Evolutionary conservation across 2,797 vertebrate genomes (phyloP), one percentile per base, ranked within the genome.

Genomic region (Setipinna tenuifilis): DNA sequence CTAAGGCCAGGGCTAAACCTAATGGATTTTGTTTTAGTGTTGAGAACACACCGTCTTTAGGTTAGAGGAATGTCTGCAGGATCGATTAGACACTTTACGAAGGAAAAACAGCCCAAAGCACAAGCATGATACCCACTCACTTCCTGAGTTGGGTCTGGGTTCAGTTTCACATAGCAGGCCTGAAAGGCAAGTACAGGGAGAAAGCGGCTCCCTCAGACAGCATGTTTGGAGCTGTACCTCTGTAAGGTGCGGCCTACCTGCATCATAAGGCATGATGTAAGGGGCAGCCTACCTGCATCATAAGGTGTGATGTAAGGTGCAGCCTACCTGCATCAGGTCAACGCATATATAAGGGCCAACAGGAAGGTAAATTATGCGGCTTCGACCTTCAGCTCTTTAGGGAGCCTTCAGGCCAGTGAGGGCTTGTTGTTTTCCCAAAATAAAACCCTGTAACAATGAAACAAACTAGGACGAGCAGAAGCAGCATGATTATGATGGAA

Each of bases 381-480:
- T 78, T 78, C 31, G 17, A 78, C 71, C 71, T 78, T 78, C 31
- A 78, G 35, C 31, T 78, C 71, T 35, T 41, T 19, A 41, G 71
- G 65, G 31, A 78, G 41, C 71, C 31, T 78, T 17, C 35, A 21
- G 71, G 61, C 16, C 71, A 78, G 35, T 5, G 44, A 44, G 19
- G 35, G 19, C n/a, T 44, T 10, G 35, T 31, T 28, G 28, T 71
- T 19, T 78, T 78, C 17, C 71, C 65, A 31, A 31, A 71, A 71
- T 35, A 78, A 78, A 17, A 17, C 31, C 7, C 71, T 54, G 2
- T 54, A 78, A 78, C 65, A 71, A 71, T 35, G 41, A 44, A 78
- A 78, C 71, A 78, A 78, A 44, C 71, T 78, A 78, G 71, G 31
- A 78, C 71, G 21, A 78, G 35, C 17, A 78, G 71, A 35, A 41